Evolutionary conservation across 2,797 vertebrate genomes (phyloP).

Genomic region (Coregonus sp.): DNA sequence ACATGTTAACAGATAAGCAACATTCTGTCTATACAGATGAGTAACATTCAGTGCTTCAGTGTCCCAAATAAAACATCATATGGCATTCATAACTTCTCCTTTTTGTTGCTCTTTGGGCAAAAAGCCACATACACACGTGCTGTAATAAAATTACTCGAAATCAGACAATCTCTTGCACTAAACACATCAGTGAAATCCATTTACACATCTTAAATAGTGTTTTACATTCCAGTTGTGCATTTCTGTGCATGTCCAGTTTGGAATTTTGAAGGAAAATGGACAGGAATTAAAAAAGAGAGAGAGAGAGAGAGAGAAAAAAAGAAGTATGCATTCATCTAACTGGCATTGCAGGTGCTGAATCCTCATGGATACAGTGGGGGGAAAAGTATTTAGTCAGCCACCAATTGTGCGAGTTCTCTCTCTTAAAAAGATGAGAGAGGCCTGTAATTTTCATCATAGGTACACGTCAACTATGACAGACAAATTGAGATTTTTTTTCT

Average conservation of each 20-base stretch:
- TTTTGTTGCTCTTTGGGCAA: conserved; percentile 72
- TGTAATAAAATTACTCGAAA: conserved; percentile 35
- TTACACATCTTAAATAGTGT: conserved; percentile 65
- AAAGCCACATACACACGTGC: conserved; percentile 58
- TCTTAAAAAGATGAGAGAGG: too few species aligned
- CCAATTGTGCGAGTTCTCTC: too few species aligned
- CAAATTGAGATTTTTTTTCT: too few species aligned
- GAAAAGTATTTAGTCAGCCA: too few species aligned
- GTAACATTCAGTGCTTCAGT: conserved; percentile 87
- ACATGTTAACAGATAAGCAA: conserved; percentile 68
- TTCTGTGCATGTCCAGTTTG: conserved; percentile 65
- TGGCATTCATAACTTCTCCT: conserved; percentile 72
- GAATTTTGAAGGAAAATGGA: conserved; percentile 31
- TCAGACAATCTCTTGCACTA: conserved; percentile 62
- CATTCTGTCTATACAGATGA: conserved; percentile 73
- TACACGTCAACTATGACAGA: too few species aligned
- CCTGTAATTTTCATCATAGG: too few species aligned
- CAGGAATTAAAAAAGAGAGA: conserved; percentile 35
- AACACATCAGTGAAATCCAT: conserved; percentile 61
- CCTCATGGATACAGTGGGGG: conserved; percentile 65
- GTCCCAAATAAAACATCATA: conserved; percentile 71
- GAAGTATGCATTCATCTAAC: conserved; percentile 72
- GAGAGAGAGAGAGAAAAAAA: conserved; percentile 29
- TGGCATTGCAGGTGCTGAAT: conserved; percentile 85
- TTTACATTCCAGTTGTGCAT: conserved; percentile 93